Base-by-base conservation (phyloP, 2,113 vertebrate species). In the Callithrix jacchus region DNA sequence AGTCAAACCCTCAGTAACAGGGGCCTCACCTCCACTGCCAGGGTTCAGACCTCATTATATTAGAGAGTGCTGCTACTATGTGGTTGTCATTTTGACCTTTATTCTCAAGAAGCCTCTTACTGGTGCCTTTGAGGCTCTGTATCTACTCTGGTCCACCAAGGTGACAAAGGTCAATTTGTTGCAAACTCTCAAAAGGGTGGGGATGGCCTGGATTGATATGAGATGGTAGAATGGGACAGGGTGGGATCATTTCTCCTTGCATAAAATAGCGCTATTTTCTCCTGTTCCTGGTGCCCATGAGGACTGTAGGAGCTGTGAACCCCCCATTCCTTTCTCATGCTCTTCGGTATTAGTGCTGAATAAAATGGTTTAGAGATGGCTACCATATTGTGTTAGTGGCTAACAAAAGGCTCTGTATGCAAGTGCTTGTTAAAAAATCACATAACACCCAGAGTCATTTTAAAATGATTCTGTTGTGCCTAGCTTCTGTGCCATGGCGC, bases 381-480 rank as follows among this genome's bases (percentile, higher is more conserved):
- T 93, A 76, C 18, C 45, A 52, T 73, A 71, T 32, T 54, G 30
- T 87, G 66, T 35, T 81, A 64, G 88, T 96, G 76, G 45, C 25
- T 94, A 91, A 68, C 54, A 66, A 70, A 80, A 96, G 47, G 40
- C 68, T 82, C 21, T 54, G 10, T 52, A 25, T 42, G 3, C 40
- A 81, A 93, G 25, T 86, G 35, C 17, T 80, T 84, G 20, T 70
- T 83, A 70, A 89, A 89, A 89, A 95, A 86, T 49, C 68, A 83
- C 17, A 35, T 64, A 74, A 83, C n/a, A 2, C 40, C 3, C 3
- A 40, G 52, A 40, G 37, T 91, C 35, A 54, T 81, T 96, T 47
- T 70, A 68, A 96, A 95, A 96, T 61, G 37, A 77, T 77, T 95
- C 58, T 70, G 45, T 37, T 90, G 74, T 70, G 74, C 66, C 70